phyloP scores from a whole-genome alignment of 2,797 vertebrate species.

The Sarcophilus harrisii region DNA sequence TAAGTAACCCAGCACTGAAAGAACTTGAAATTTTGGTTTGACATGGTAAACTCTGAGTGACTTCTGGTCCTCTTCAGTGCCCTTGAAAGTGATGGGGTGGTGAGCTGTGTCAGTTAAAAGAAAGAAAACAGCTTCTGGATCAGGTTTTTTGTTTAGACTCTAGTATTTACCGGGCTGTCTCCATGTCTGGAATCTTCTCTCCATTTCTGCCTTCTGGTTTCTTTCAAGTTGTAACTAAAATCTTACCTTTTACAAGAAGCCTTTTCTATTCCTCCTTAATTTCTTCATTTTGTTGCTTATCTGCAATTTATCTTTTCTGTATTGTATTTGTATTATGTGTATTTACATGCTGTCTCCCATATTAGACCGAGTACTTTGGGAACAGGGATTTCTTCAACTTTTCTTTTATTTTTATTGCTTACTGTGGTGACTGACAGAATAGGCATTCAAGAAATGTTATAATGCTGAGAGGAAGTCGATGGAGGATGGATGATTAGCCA shows the following conservation, averaged over 20 bases:
- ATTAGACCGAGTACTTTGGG: background rate
- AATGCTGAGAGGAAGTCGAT: background rate
- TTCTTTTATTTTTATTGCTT: background rate
- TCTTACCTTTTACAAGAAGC: background rate
- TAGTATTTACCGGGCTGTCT: background rate
- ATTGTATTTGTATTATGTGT: background rate
- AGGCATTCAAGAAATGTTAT: background rate
- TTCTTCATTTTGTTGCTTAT: background rate
- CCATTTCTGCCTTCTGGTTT: background rate
- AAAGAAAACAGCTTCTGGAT: background rate
- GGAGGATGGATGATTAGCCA: background rate
- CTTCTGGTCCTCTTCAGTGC: background rate
- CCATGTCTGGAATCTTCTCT: background rate
- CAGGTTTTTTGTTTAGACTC: background rate
- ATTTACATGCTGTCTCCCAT: background rate
- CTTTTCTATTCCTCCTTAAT: background rate
- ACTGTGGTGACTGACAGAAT: background rate
- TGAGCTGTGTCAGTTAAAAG: background rate
- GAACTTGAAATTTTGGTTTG: background rate
- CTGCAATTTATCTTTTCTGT: background rate
- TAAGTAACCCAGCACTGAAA: background rate
- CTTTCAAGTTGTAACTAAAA: background rate
- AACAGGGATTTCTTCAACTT: background rate
- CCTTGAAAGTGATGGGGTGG: background rate
- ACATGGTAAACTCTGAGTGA: background rate